These are phyloP conservation scores for Gisinianus flammeolus DNA, from an alignment of 2,888 invertebrate genomes.

Conservation along the genomic window DNA sequence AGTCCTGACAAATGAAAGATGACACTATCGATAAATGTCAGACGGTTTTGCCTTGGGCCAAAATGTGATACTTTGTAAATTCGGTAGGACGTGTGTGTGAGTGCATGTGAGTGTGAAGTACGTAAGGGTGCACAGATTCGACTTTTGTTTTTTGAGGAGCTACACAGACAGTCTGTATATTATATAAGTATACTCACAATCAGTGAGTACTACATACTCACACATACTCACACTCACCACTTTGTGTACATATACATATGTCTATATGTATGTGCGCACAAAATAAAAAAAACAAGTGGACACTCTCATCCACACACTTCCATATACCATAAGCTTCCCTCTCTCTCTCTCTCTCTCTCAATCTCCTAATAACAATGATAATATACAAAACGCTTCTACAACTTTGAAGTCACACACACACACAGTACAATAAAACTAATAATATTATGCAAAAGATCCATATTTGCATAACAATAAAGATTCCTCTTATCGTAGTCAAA, in stretches of 20 bases:
- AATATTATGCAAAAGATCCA: slow-evolving; percentile 33
- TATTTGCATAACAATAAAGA: slow-evolving; percentile 36
- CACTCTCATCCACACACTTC: too few relatives aligned
- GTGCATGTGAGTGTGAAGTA: not conserved
- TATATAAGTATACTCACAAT: too few relatives aligned
- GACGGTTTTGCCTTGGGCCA: slow-evolving; percentile 25
- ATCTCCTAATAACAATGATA: slow-evolving; percentile 1
- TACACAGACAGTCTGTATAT: not conserved
- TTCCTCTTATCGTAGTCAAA: slow-evolving; percentile 16
- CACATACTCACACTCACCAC: too few relatives aligned
- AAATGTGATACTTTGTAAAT: slow-evolving; percentile 23
- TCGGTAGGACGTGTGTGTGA: slow-evolving; percentile 15
- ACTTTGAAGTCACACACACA: too few relatives aligned
- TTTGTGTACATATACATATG: too few relatives aligned
- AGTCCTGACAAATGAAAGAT: slow-evolving; percentile 23
- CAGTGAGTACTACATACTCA: too few relatives aligned
- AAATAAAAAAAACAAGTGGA: too few relatives aligned
- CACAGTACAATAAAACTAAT: slow-evolving; percentile 23
- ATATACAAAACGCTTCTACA: too few relatives aligned
- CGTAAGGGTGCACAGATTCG: too few relatives aligned
- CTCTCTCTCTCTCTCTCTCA: not conserved
- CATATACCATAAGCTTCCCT: slow-evolving; percentile 29
- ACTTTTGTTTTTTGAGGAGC: too few relatives aligned
- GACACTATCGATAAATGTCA: slow-evolving; percentile 24
- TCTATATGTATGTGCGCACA: too few relatives aligned